Evolutionary conservation across 2,888 invertebrate genomes (phyloP).

Genomic region (Drosophila barbarae): DNA sequence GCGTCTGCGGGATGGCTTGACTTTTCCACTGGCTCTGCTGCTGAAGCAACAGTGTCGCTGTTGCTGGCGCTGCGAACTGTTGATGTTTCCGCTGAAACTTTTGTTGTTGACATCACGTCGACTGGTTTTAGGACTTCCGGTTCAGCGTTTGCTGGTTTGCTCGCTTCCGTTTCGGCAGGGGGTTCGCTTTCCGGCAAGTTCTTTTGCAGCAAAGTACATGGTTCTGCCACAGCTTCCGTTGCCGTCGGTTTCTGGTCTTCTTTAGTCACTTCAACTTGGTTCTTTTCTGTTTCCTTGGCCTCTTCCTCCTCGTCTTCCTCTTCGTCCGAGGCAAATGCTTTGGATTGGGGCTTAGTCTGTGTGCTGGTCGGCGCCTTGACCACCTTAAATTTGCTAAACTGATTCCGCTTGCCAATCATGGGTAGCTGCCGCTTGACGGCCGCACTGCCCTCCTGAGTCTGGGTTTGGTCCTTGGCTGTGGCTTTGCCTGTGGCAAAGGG

Average conservation of each 20-base stretch:
- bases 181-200: conserved; percentile 19
- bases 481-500: conserved; percentile 80
- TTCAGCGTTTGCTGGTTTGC: conserved; percentile 21
- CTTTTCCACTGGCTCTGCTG: background rate
- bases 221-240: conserved; percentile 29
- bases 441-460: conserved; percentile 11
- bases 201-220: conserved; percentile 9
- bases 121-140: conserved; percentile 32
- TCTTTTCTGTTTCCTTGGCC: background rate
- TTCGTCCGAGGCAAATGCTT: conserved; percentile 67
- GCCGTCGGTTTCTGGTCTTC: background rate
- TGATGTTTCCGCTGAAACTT: conserved; percentile 23
- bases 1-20: background rate
- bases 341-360: conserved; percentile 40
- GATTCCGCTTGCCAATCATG: conserved; percentile 80
- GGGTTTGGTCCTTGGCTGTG: conserved; percentile 18
- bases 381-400: conserved; percentile 77
- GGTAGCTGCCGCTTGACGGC: conserved; percentile 75
- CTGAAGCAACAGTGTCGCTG: conserved; percentile 20
- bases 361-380: conserved; percentile 51
- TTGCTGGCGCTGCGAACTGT: conserved; percentile 17
- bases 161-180: conserved; percentile 27
- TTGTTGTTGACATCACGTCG: conserved; percentile 22
- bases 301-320: conserved; percentile 64
- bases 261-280: background rate